These are phyloP conservation scores for Heteropelma amictum DNA, from an alignment of 2,888 invertebrate species.

Conservation along the genomic window DNA sequence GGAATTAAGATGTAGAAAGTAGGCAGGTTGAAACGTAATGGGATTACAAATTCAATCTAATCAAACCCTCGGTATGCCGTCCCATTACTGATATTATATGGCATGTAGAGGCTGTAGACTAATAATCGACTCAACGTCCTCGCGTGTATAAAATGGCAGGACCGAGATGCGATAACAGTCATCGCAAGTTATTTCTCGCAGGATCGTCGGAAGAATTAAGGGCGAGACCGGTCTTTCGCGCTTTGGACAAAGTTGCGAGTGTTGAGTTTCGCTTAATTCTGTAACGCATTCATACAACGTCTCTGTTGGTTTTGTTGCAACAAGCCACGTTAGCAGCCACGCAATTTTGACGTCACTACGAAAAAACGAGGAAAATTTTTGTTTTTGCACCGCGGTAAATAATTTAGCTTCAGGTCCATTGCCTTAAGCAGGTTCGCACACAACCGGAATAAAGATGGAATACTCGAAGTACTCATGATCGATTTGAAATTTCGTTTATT, in stretches of 20 bases:
- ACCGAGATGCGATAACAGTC: conserved; percentile 44
- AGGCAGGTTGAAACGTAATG: conserved; percentile 18
- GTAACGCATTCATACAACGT: conserved; percentile 24
- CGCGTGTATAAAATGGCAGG: conserved; percentile 12
- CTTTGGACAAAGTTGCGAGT: not conserved
- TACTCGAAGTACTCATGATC: no score
- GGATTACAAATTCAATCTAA: conserved; percentile 36
- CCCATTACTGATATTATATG: conserved; percentile 43
- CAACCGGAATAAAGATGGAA: no score
- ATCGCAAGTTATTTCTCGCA: conserved; percentile 38
- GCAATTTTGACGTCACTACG: no score
- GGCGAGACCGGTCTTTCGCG: conserved; percentile 25
- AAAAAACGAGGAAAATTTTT: no score
- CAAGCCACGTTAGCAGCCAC: no score
- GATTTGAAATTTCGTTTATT: no score
- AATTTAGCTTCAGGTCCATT: no score
- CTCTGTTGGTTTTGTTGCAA: no score
- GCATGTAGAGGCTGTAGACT: conserved; percentile 22
- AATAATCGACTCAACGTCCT: conserved; percentile 41
- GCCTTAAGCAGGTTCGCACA: no score
- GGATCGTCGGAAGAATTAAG: conserved; percentile 35
- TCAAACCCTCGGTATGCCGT: conserved; percentile 42
- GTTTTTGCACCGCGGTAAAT: no score
- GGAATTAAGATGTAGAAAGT: conserved; percentile 18
- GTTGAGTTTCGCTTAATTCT: not conserved